Evolutionary conservation across 2,888 invertebrate genomes (phyloP).

Genomic region (Drosophila neonasuta): DNA sequence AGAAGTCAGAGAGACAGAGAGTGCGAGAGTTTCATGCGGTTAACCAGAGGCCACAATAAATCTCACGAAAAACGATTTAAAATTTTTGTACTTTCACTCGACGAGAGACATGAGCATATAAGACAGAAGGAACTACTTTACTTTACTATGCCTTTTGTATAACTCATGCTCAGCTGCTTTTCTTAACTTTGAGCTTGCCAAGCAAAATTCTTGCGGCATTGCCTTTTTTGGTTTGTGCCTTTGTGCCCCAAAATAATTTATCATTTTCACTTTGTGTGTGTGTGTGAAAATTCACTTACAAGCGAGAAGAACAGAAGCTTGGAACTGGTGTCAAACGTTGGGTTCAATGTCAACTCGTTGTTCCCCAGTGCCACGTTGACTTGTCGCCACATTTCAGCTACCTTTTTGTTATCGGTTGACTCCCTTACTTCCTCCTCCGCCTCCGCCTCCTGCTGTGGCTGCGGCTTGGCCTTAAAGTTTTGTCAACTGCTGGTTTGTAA

Average conservation of each 20-base stretch:
- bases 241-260: constrained; percentile 66
- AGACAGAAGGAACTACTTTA: constrained; percentile 5
- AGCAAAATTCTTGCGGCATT: constrained; percentile 72
- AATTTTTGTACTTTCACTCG: constrained; percentile 65
- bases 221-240: constrained; percentile 48
- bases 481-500: constrained; percentile 51
- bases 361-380: constrained; percentile 36
- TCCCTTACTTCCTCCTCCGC: not conserved
- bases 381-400: constrained; percentile 54
- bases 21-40: constrained; percentile 55
- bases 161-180: constrained; percentile 45
- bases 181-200: constrained; percentile 68
- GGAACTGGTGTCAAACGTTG: constrained; percentile 27
- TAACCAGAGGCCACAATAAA: constrained; percentile 82
- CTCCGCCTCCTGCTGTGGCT: not conserved
- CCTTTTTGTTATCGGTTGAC: constrained; percentile 55
- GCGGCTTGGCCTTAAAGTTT: constrained; percentile 61
- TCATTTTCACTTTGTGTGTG: constrained; percentile 62
- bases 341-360: not conserved
- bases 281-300: constrained; percentile 52
- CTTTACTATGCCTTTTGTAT: constrained; percentile 5
- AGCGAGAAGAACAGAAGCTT: not conserved
- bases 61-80: constrained; percentile 81
- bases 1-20: not conserved
- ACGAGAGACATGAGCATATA: constrained; percentile 29